Percentiles rank a stretch among this genome's conserved stretches.
phyloP scores from a whole-genome alignment of 2,797 vertebrate genomes.

The Tympanoctomys barrerae region DNA sequence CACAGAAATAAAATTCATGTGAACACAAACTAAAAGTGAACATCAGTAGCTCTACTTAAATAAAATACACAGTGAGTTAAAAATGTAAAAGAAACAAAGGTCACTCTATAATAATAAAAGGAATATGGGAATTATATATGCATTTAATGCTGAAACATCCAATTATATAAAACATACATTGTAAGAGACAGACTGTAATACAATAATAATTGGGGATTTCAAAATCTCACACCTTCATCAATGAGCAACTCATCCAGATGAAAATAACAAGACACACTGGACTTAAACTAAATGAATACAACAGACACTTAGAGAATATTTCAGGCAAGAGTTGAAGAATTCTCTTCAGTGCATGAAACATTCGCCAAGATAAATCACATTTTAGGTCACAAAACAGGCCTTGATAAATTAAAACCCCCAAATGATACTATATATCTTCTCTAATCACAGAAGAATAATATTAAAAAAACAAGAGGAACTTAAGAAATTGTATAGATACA shows the following conservation, averaged over 20 bases:
- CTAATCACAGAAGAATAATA: neutral
- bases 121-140: neutral
- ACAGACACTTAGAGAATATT: neutral
- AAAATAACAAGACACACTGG: neutral
- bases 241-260: neutral
- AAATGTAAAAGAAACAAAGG: neutral
- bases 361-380: neutral
- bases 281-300: neutral
- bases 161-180: neutral
- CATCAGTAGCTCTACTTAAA: neutral
- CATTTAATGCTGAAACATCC: neutral
- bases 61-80: neutral
- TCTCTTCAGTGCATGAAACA: neutral
- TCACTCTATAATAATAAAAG: neutral
- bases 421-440: neutral
- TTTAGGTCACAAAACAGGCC: neutral
- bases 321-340: neutral
- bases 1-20: neutral
- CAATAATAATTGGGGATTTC: neutral
- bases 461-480: neutral
- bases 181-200: neutral
- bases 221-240: neutral
- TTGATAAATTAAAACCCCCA: neutral
- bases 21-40: neutral
- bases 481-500: neutral